phyloP scores from a whole-genome alignment of 2,888 invertebrate species.

The Cryptophagus acutangulus region DNA sequence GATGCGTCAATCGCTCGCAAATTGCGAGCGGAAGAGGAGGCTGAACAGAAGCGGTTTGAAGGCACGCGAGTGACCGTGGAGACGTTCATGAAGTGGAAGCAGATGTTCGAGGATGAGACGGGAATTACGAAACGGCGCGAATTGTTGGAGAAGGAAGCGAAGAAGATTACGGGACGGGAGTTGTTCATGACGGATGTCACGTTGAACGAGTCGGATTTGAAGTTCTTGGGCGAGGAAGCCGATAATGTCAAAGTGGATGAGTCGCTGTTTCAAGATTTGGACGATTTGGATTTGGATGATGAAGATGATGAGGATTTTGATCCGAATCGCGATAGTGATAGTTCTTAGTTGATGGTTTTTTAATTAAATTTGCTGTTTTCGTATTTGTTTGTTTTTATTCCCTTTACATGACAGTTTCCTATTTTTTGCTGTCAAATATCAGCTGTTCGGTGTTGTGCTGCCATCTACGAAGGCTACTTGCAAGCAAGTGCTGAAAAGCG shows the following conservation, averaged over 20 bases:
- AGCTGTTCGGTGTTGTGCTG: no score
- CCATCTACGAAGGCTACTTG: no score
- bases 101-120: conserved; percentile 86
- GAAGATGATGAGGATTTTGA: conserved; percentile 64
- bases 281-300: conserved; percentile 70
- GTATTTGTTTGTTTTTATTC: no score
- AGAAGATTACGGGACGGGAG: conserved; percentile 88
- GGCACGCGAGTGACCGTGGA: conserved; percentile 95
- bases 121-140: conserved; percentile 69
- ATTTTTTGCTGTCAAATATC: no score
- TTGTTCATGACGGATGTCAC: conserved; percentile 90
- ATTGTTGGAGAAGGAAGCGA: conserved; percentile 65
- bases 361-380: no score
- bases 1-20: conserved; percentile 67
- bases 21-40: conserved; percentile 75
- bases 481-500: no score
- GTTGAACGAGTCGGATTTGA: conserved; percentile 92
- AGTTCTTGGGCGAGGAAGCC: conserved; percentile 86
- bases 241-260: conserved; percentile 90
- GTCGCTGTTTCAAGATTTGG: conserved; percentile 84
- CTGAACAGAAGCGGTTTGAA: conserved; percentile 89
- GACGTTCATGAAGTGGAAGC: conserved; percentile 91
- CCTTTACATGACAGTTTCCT: no score
- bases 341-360: no score
- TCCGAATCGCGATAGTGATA: conserved; percentile 40